These are phyloP conservation scores for Limosa lapponica DNA, from an alignment of 2,797 vertebrate genomes.

Conservation along the genomic window DNA sequence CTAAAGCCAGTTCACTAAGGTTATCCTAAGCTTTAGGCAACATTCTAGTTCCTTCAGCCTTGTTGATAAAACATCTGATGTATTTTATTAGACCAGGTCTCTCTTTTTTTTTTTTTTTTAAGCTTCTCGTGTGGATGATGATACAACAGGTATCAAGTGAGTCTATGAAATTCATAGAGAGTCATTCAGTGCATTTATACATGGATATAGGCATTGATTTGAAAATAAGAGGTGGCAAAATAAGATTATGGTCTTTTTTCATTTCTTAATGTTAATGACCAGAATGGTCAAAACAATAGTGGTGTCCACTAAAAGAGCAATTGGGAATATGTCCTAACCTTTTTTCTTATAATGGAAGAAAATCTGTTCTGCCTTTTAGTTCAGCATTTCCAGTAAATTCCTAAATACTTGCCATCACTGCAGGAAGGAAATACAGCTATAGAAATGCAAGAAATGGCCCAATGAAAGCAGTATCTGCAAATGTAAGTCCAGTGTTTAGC, in stretches of 20 bases:
- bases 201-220: not conserved
- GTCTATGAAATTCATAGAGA: not conserved
- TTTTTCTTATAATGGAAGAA: not conserved
- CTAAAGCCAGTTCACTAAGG: not conserved
- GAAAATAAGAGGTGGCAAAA: not conserved
- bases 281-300: not conserved
- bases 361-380: not conserved
- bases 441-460: not conserved
- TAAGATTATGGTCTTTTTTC: not conserved
- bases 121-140: not conserved
- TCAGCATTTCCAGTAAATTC: not conserved
- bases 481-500: not conserved
- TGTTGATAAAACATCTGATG: not conserved
- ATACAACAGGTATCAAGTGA: not conserved
- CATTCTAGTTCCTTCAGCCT: not conserved
- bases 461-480: not conserved
- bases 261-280: not conserved
- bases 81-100: not conserved
- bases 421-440: not conserved
- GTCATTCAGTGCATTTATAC: not conserved
- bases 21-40: not conserved
- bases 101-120: not conserved
- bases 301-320: not conserved
- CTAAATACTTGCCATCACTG: not conserved
- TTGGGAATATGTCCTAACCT: not conserved